These are phyloP conservation scores for Acronicta alni DNA, from an alignment of 2,888 invertebrate genomes.

Conservation along the genomic window DNA sequence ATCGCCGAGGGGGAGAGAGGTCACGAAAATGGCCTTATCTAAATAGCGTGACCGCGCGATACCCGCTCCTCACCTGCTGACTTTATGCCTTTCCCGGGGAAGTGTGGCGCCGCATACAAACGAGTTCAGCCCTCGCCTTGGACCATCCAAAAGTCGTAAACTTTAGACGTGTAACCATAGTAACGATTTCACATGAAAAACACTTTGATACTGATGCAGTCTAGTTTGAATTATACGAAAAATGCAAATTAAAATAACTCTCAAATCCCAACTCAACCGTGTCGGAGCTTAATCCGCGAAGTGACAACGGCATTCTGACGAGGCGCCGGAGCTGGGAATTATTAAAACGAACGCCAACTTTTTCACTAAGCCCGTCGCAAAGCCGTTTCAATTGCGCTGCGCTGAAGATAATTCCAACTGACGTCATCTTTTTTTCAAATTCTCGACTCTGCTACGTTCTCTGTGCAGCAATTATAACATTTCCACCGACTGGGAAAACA, in stretches of 20 bases:
- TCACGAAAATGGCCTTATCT: slow-evolving; percentile 84
- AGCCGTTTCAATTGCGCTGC: slow-evolving; percentile 90
- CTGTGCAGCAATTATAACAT: slow-evolving; percentile 89
- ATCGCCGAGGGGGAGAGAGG: slow-evolving; percentile 75
- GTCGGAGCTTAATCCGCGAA: slow-evolving; percentile 89
- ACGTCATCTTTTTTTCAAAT: slow-evolving; percentile 89
- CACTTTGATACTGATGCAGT: slow-evolving; percentile 67
- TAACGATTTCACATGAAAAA: slow-evolving; percentile 65
- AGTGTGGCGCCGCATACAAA: slow-evolving; percentile 81
- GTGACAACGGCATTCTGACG: slow-evolving; percentile 90
- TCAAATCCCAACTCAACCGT: slow-evolving; percentile 88
- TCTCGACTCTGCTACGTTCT: slow-evolving; percentile 86
- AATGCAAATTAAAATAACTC: slow-evolving; percentile 89
- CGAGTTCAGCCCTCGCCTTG: slow-evolving; percentile 75
- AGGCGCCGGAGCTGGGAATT: slow-evolving; percentile 89
- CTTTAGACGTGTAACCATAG: slow-evolving; percentile 70
- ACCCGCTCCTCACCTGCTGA: slow-evolving; percentile 82
- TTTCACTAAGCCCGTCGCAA: slow-evolving; percentile 89
- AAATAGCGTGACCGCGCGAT: slow-evolving; percentile 86
- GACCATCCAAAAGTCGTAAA: slow-evolving; percentile 76
- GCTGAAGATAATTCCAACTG: slow-evolving; percentile 89
- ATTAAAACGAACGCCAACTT: slow-evolving; percentile 90
- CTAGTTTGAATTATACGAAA: slow-evolving; percentile 79
- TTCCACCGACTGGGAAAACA: slow-evolving; percentile 88
- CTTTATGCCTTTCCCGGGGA: slow-evolving; percentile 84